phyloP scores from a whole-genome alignment of 2,113 vertebrate genomes.

The Dunckerocampus dactyliophorus region DNA sequence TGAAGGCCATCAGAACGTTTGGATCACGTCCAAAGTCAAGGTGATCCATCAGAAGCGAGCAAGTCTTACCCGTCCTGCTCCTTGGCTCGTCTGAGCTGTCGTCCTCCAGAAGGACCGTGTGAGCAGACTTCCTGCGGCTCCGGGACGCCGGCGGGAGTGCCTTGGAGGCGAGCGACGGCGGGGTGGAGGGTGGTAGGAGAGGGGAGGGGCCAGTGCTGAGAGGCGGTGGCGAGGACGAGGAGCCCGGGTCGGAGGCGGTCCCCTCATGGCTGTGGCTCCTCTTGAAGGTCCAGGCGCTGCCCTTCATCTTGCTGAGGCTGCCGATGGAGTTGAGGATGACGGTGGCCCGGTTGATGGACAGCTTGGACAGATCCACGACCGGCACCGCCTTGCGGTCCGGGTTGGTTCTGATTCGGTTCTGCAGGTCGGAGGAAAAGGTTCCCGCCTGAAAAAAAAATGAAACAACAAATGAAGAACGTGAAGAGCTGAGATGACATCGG shows the following conservation, averaged over 20 bases:
- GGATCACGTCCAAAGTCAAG: no score
- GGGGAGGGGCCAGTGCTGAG: slow-evolving; percentile 20
- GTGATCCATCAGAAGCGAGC: background rate
- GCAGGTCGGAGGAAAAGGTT: slow-evolving; percentile 70
- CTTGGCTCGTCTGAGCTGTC: slow-evolving; percentile 72
- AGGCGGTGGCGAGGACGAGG: slow-evolving; percentile 41
- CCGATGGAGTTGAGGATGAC: slow-evolving; percentile 90
- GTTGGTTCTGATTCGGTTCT: slow-evolving; percentile 68
- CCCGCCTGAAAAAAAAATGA: slow-evolving; percentile 54
- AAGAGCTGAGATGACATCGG: background rate
- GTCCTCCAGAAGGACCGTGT: slow-evolving; percentile 83
- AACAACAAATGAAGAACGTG: background rate
- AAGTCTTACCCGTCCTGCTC: slow-evolving; percentile 31
- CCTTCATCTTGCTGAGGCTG: slow-evolving; percentile 85
- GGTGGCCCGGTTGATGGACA: slow-evolving; percentile 77
- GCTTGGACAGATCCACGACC: slow-evolving; percentile 64
- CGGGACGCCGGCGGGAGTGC: slow-evolving; percentile 62
- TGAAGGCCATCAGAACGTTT: no score
- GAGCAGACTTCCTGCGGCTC: slow-evolving; percentile 79
- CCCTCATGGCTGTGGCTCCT: slow-evolving; percentile 59
- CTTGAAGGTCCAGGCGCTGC: slow-evolving; percentile 78
- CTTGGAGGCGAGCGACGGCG: slow-evolving; percentile 40
- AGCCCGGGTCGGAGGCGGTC: slow-evolving; percentile 37
- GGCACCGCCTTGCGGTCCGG: slow-evolving; percentile 60
- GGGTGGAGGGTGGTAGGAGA: slow-evolving; percentile 55